Evolutionary conservation across 2,888 invertebrate species (phyloP), one percentile per base, ranked within the genome.

Genomic region (Coelinius sp.): DNA sequence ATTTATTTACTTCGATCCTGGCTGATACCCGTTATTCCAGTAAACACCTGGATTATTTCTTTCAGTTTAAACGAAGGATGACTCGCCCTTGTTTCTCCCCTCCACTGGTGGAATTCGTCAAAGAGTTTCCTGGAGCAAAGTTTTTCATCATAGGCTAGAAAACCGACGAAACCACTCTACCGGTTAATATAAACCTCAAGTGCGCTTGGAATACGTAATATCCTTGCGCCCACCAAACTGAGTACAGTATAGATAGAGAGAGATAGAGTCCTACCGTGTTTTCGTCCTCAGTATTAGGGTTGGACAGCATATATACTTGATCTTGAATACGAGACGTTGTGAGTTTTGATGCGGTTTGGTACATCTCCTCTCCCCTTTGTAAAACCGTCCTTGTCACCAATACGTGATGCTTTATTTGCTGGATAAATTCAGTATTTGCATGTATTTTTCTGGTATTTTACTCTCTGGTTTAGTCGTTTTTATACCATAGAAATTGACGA

Each of bases 131-230:
- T 69, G 17, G 35, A 71, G 70, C 63, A 71, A 70, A 73, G 70
- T 75, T 76, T 75, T 77, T 75, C 73, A 71, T 75, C 67, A 67
- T 59, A 41, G 69, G 70, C 68, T 22, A 3, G 44, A 53, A 76
- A 77, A 76, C 70, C 72, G 70, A 75, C 71, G 73, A 67, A 70
- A 62, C 64, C 73, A 73, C 75, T 75, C 73, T 64, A 41, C 64
- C 67, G 67, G 75, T 77, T 76, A 76, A 77, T 76, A 75, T 71
- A 77, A 75, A 75, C 74, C 72, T 65, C 71, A 63, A 74, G 70
- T 75, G 77, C 71, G 49, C 70, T 67, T 68, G 71, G 76, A 76
- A 77, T 77, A 77, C 76, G 73, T 76, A 77, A 77, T 75, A 71
- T 68, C 70, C n/a, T 67, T 35, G 35, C 12, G 63, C 41, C 52